A percentile compares a stretch with the other conserved stretches of the same genome.
These are phyloP conservation scores for Drosophila novamexicana DNA, from an alignment of 1,140 invertebrate genomes.

Conservation along the genomic window DNA sequence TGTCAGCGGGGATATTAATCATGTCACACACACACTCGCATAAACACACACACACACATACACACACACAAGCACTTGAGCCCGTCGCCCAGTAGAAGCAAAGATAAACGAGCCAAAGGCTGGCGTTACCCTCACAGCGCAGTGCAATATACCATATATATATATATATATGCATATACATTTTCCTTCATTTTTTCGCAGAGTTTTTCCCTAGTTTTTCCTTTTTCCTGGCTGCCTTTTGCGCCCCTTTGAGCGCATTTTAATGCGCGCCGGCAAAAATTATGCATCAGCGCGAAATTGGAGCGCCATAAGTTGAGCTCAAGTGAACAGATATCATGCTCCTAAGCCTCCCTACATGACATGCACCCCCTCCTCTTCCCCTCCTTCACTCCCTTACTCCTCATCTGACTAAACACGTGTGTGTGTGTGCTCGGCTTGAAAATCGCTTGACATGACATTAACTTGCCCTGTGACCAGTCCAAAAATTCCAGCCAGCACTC, in stretches of 20 bases:
- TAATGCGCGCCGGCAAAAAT: conserved; percentile 75
- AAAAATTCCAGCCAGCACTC: conserved; percentile 39
- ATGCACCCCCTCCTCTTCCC: background rate
- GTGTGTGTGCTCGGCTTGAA: conserved; percentile 2
- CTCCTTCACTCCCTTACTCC: background rate
- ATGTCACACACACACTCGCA: conserved; percentile 72
- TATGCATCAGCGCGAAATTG: conserved; percentile 82
- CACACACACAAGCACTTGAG: conserved; percentile 34
- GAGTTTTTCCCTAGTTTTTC: conserved; percentile 32
- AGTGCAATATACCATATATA: conserved; percentile 28
- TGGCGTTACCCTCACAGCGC: conserved; percentile 22
- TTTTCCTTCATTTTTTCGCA: conserved; percentile 21
- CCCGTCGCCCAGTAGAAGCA: conserved; percentile 32
- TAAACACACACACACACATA: conserved; percentile 48
- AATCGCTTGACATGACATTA: conserved; percentile 65
- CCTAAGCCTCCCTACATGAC: conserved; percentile 5
- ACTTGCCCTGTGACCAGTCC: conserved; percentile 59
- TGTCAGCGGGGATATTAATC: conserved; percentile 79
- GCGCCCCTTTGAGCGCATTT: conserved; percentile 79
- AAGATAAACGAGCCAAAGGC: conserved; percentile 29
- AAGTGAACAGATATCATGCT: conserved; percentile 76
- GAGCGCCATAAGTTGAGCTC: conserved; percentile 77
- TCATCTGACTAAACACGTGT: conserved; percentile 34
- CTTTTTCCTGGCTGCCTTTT: conserved; percentile 62
- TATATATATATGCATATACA: conserved; percentile 18